phyloP scores from a whole-genome alignment of 2,888 invertebrate genomes.

The Leptinotarsa rubiginosa region DNA sequence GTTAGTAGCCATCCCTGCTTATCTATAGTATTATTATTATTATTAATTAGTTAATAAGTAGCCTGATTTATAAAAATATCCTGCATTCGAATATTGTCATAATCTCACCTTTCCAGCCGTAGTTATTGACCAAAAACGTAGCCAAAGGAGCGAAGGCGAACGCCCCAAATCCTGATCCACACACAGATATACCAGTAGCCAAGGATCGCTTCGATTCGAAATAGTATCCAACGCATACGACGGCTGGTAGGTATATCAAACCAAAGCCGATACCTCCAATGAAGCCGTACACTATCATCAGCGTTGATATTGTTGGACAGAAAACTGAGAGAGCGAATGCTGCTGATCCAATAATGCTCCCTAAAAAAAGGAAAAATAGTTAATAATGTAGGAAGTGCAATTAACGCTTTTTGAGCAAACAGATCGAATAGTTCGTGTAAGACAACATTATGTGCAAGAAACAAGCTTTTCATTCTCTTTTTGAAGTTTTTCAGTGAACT shows the following conservation, averaged over 20 bases:
- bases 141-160: constrained; percentile 95
- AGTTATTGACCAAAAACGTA: constrained; percentile 79
- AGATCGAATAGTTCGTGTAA: too few species aligned
- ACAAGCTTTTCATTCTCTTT: too few species aligned
- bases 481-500: too few species aligned
- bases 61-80: too few species aligned
- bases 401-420: too few species aligned
- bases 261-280: constrained; percentile 71
- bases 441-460: too few species aligned
- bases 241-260: constrained; percentile 81
- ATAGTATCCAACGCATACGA: constrained; percentile 96
- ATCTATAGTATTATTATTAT: too few species aligned
- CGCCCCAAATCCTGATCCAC: constrained; percentile 95
- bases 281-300: constrained; percentile 88
- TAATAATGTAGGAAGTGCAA: too few species aligned
- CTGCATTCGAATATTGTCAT: too few species aligned
- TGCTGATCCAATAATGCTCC: constrained; percentile 81
- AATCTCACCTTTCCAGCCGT: constrained; percentile 79
- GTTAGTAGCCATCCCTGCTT: too few species aligned
- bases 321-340: constrained; percentile 90
- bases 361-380: background rate
- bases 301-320: constrained; percentile 85
- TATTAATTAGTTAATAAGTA: too few species aligned
- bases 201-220: constrained; percentile 94
- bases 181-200: constrained; percentile 95